Conservation (phyloP, 2,113 vertebrate genomes). For the Microtus pennsylvanicus region DNA sequence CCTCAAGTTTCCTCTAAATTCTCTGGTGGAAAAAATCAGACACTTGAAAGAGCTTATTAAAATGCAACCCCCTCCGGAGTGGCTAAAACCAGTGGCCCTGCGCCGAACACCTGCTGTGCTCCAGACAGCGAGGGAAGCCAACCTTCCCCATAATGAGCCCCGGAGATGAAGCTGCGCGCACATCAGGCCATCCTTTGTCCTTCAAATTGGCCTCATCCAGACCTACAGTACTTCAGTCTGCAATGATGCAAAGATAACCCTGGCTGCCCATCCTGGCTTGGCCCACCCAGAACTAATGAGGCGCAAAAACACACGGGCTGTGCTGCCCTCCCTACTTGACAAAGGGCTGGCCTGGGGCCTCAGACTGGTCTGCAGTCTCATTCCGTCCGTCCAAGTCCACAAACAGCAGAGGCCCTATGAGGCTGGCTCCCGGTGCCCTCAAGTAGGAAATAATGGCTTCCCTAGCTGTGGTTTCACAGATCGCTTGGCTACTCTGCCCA, state of each 20-base stretch:
- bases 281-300: slow-evolving; percentile 38
- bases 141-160: background rate
- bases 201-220: slow-evolving; percentile 13
- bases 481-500: background rate
- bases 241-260: slow-evolving; percentile 35
- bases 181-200: slow-evolving; percentile 35
- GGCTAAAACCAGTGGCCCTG: background rate
- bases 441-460: background rate
- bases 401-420: background rate
- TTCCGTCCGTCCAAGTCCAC: background rate
- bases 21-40: background rate
- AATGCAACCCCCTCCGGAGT: background rate
- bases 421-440: background rate
- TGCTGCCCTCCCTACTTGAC: background rate
- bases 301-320: background rate
- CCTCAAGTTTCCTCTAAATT: background rate
- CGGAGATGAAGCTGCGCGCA: background rate
- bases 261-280: background rate
- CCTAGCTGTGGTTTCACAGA: background rate
- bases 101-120: slow-evolving; percentile 13
- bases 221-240: background rate
- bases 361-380: background rate
- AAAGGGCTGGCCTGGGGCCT: background rate
- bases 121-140: background rate
- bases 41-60: background rate